phyloP scores from a whole-genome alignment of 2,113 vertebrate genomes.

The Cephalopholis sonnerati region DNA sequence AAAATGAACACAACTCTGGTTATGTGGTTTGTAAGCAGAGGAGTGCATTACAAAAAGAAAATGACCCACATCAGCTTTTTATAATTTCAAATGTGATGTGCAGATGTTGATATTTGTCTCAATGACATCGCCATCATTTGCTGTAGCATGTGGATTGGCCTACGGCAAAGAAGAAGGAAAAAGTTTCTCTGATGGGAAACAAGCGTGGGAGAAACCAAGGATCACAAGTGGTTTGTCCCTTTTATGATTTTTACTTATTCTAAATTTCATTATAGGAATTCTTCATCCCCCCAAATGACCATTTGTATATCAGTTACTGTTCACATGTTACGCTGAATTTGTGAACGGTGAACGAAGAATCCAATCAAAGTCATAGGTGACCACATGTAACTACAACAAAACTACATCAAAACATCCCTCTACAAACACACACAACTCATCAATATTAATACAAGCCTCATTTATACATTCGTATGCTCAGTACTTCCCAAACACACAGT shows the following conservation, averaged over 20 bases:
- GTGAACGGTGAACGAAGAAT: too few relatives aligned
- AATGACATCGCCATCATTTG: neutral
- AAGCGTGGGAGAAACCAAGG: neutral
- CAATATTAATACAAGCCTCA: too few relatives aligned
- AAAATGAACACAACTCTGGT: neutral
- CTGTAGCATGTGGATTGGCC: neutral
- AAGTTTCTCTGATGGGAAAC: neutral
- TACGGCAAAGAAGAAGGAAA: neutral
- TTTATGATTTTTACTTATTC: conserved; percentile 6
- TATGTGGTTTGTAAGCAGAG: neutral
- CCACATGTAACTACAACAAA: too few relatives aligned
- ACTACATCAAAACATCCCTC: too few relatives aligned
- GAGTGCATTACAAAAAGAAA: neutral
- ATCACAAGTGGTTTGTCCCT: neutral
- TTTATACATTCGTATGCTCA: too few relatives aligned
- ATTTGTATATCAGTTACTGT: too few relatives aligned
- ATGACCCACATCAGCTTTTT: neutral
- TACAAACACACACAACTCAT: too few relatives aligned
- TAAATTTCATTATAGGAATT: conserved; percentile 17
- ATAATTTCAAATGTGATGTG: neutral
- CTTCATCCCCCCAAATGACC: too few relatives aligned
- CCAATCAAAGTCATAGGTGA: too few relatives aligned
- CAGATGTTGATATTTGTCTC: neutral
- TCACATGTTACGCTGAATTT: too few relatives aligned
- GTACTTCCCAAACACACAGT: too few relatives aligned